Base-by-base conservation (phyloP, 2,113 vertebrate species). In the Willisornis vidua region DNA sequence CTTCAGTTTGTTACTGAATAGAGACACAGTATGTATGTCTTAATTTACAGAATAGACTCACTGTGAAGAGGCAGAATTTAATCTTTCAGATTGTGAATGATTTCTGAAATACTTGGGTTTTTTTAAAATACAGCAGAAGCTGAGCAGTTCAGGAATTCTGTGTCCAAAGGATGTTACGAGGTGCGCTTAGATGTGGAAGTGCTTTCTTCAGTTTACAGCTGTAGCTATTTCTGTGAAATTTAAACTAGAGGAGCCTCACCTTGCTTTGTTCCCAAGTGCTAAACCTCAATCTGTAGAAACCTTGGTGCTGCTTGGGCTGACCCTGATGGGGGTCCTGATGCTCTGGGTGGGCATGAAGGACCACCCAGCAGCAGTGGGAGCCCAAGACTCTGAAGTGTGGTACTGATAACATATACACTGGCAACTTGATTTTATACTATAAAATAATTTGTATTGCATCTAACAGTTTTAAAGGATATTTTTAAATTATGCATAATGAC, bases 331-430 rank as follows among this genome's bases (percentile, higher is more conserved):
- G 39, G 14, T 41, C 39, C 11, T 3, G 2, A 37, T 10, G 35
- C 31, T n/a, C 37, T 1, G 10, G 7, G 4, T 5, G 28, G 59
- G 91, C 41, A 80, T 43, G 2, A 8, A 57, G 28, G 25, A 41
- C 48, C 7, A 3, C 76, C 43, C 24, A 10, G 29, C 76, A 59
- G 58, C 78, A 65, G 76, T 4, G 55, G 80, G 54, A 85, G 75
- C 75, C 87, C 80, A 58, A 59, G 78, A 24, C 90, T 81, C 66
- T 82, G 4, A 65, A 59, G 65, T 95, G 97, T 98, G 98, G 98
- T 98, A 99, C 98, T 98, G 98, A 97, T 98, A 97, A 97, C 97
- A 98, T 98, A 99, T 98, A 99, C 98, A 99, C 99, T 98, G 99
- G 98, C 98, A 98, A 98, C 98, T 98, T 98, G 97, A 98, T 98